Base-by-base conservation (phyloP, 2,797 vertebrate species). In the Choloepus didactylus region DNA sequence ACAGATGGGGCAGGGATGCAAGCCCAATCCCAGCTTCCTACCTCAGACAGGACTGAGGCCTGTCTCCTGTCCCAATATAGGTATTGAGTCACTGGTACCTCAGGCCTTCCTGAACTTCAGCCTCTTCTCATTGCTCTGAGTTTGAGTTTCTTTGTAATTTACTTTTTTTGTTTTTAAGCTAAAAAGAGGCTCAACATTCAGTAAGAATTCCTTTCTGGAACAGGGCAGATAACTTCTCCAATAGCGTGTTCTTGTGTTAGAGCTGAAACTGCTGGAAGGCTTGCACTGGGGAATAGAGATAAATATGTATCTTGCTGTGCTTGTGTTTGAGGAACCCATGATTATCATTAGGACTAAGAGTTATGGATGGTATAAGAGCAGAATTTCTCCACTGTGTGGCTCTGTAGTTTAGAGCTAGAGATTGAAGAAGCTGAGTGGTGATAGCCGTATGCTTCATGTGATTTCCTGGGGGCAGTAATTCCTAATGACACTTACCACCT, bases 391-490 rank as follows among this genome's bases (percentile, higher is more conserved):
- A 81, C 44, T 35, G 19, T 29, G 12, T 16, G 25, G 31, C 41
- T 64, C 54, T 88, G 67, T 9, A 80, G 23, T 75, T 70, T 80
- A 84, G 59, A 93, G 29, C 3, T 60, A 72, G 69, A 95, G 60
- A 81, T 3, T 10, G 75, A 56, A 44, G 3, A 49, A 72, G 27
- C 27, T 38, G 1, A 9, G n/a, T 75, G 38, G 15, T 51, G 11
- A 89, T 15, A 41, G 49, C 31, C 51, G 83, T 69, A 95, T 83
- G 69, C 64, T 77, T 85, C 69, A 49, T 82, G 44, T 56, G 67
- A 76, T 60, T 91, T 35, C 75, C 86, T 12, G 54, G 44, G 29
- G 4, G 38, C 19, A 92, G 19, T 92, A 75, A 54, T 73, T 79
- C 35, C 62, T 31, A 73, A 73, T 82, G n/a, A 46, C 38, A 59